phyloP scores from a whole-genome alignment of 2,888 invertebrate species.

The Proisotoma minuta region DNA sequence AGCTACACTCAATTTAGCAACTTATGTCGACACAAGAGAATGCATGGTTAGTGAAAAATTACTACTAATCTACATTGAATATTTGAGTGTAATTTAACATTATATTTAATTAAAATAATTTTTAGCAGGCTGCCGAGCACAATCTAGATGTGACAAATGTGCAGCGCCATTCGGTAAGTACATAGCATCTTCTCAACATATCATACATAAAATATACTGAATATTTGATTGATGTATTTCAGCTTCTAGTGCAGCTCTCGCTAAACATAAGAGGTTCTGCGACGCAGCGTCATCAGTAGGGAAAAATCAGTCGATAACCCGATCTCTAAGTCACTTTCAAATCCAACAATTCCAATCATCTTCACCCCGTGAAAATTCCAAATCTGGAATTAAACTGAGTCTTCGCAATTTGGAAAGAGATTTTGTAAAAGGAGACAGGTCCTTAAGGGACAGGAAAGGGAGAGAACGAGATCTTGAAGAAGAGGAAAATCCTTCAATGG shows the following conservation, averaged over 20 bases:
- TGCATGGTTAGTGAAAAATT: no score
- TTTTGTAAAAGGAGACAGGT: background rate
- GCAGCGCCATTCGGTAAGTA: conserved; percentile 88
- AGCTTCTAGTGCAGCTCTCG: conserved; percentile 77
- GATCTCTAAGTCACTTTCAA: conserved; percentile 15
- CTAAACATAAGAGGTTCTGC: conserved; percentile 94
- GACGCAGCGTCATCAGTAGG: conserved; percentile 60
- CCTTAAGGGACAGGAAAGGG: background rate
- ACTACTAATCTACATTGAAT: no score
- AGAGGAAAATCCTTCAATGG: background rate
- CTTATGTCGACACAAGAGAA: conserved; percentile 97
- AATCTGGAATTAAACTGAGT: conserved; percentile 2
- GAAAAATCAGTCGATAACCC: conserved; percentile 19
- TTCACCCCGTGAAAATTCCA: background rate
- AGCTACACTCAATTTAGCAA: conserved; percentile 99
- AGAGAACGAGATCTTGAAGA: background rate
- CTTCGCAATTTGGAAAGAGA: background rate
- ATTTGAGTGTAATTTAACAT: no score
- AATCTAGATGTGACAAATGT: conserved; percentile 91
- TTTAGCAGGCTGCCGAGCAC: conserved; percentile 87
- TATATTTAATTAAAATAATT: no score
- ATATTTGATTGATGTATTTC: background rate
- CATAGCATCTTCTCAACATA: no score
- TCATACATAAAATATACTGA: background rate
- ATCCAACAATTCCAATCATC: conserved; percentile 11